Percentiles rank a stretch among this genome's conserved stretches.
These are phyloP conservation scores for Mus caroli DNA, from an alignment of 2,797 vertebrate species.

Conservation along the genomic window DNA sequence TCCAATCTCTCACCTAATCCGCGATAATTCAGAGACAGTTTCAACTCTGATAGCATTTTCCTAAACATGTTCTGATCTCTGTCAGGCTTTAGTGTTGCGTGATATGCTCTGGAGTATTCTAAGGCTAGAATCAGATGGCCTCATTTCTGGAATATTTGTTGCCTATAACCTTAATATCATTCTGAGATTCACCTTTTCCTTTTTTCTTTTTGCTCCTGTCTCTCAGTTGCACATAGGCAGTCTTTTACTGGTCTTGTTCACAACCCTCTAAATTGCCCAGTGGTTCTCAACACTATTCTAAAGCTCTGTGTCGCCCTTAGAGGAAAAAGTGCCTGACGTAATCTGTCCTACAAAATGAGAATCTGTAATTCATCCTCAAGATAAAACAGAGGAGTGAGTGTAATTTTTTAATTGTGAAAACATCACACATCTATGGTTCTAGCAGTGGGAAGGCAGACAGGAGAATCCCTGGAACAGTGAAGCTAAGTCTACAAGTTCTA, in stretches of 20 bases:
- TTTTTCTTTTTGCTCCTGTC: not conserved
- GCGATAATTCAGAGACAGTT: not conserved
- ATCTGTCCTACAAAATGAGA: not conserved
- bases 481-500: not conserved
- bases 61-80: not conserved
- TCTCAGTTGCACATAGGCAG: not conserved
- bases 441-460: not conserved
- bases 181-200: not conserved
- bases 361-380: not conserved
- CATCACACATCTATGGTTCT: not conserved
- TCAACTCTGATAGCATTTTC: not conserved
- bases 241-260: conserved; percentile 25
- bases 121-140: not conserved
- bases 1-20: not conserved
- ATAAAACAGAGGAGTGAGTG: not conserved
- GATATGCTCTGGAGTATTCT: not conserved
- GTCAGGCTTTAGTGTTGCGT: not conserved
- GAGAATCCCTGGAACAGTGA: not conserved
- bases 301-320: not conserved
- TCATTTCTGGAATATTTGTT: not conserved
- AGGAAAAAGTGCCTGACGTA: not conserved
- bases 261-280: not conserved
- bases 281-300: not conserved
- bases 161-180: not conserved
- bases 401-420: not conserved